Evolutionary conservation across 2,797 vertebrate genomes (phyloP).

Genomic region (Hypotaenidia okinawae): DNA sequence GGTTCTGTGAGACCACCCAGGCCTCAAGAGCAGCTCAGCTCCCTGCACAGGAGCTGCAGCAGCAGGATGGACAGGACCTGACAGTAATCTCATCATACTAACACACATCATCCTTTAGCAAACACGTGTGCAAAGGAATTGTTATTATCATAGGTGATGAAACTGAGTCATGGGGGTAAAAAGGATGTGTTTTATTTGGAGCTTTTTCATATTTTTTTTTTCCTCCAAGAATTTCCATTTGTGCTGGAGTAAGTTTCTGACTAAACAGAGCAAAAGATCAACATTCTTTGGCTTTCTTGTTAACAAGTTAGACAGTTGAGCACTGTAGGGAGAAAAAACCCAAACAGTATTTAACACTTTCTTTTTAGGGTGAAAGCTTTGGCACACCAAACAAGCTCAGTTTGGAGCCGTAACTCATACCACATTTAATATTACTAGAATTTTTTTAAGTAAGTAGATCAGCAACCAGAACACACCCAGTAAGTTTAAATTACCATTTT

Average conservation of each 20-base stretch:
- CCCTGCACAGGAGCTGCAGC: background rate
- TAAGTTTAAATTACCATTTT: background rate
- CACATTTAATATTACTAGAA: background rate
- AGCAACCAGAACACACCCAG: background rate
- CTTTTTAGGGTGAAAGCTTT: background rate
- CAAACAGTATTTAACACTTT: background rate
- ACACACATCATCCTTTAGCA: background rate
- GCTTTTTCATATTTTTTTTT: rapidly evolving
- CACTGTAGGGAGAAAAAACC: background rate
- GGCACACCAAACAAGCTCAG: background rate
- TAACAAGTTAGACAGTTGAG: background rate
- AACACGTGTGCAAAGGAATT: background rate
- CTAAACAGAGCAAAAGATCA: background rate
- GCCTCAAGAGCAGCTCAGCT: background rate
- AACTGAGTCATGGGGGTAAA: background rate
- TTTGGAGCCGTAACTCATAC: background rate
- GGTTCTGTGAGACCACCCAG: background rate
- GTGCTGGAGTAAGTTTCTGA: background rate
- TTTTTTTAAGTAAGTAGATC: background rate
- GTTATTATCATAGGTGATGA: background rate
- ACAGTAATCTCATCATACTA: background rate
- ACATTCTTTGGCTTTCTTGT: background rate
- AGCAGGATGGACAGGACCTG: background rate
- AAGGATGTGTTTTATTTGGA: background rate
- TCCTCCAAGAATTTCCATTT: background rate